A percentile compares a stretch with the other conserved stretches of the same genome.
phyloP scores from a whole-genome alignment of 1,140 invertebrate species.

The Aphelenchoides avenae region DNA sequence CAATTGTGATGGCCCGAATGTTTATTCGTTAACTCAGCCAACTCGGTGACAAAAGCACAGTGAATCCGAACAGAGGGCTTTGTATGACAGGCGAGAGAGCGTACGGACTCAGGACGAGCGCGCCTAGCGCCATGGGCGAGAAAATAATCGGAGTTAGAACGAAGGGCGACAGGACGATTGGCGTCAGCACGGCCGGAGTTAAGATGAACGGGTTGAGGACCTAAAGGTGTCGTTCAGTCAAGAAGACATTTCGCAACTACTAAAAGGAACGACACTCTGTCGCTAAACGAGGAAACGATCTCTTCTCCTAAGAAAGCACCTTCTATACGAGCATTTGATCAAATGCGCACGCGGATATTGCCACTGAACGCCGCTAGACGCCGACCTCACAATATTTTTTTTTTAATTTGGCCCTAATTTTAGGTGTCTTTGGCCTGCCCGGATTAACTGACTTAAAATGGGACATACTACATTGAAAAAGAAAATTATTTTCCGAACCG shows the following conservation, averaged over 20 bases:
- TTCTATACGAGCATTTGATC: too few relatives aligned
- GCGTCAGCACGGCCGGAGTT: slow-evolving; percentile 16
- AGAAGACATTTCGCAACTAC: too few relatives aligned
- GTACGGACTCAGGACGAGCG: slow-evolving; percentile 25
- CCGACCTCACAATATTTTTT: too few relatives aligned
- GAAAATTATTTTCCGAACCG: slow-evolving; percentile 13
- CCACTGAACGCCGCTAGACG: too few relatives aligned
- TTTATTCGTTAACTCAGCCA: slow-evolving; percentile 33
- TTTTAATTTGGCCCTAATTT: too few relatives aligned
- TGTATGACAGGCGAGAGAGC: slow-evolving; percentile 24
- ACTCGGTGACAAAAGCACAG: slow-evolving; percentile 31
- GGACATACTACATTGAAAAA: slow-evolving; percentile 13
- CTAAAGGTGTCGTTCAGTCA: too few relatives aligned
- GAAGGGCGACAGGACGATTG: slow-evolving; percentile 26
- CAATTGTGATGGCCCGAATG: too few relatives aligned
- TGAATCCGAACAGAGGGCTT: slow-evolving; percentile 10
- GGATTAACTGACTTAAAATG: slow-evolving; percentile 3
- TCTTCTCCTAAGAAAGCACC: too few relatives aligned
- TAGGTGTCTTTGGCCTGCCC: slow-evolving; percentile 13
- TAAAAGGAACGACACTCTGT: too few relatives aligned
- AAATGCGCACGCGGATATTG: too few relatives aligned
- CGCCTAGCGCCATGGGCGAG: slow-evolving; percentile 20
- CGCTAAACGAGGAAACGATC: too few relatives aligned
- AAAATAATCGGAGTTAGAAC: slow-evolving; percentile 32
- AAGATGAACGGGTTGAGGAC: slow-evolving; percentile 13